phyloP scores from a whole-genome alignment of 1,140 invertebrate species.

The Lucilia cuprina region DNA sequence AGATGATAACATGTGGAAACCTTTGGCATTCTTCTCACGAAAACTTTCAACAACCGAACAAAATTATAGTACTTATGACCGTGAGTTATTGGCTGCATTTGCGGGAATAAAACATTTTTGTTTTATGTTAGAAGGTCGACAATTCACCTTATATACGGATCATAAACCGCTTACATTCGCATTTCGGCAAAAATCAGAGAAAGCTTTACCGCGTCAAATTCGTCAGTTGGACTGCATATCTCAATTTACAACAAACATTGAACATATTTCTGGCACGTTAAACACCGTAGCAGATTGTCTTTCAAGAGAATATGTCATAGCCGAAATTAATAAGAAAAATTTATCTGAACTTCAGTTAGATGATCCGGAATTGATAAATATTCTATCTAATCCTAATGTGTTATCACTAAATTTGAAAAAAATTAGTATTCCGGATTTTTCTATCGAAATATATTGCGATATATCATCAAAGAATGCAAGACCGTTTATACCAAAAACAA shows the following conservation, averaged over 20 bases:
- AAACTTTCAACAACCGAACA: neutral
- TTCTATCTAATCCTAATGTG: neutral
- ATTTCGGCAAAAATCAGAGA: conserved; percentile 50
- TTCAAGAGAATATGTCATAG: neutral
- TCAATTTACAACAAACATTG: conserved; percentile 57
- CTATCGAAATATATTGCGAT: conserved; percentile 42
- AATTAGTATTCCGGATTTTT: neutral
- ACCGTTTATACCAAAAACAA: neutral
- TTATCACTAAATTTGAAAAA: neutral
- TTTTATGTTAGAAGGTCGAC: conserved; percentile 50
- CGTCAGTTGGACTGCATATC: conserved; percentile 59
- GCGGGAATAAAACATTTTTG: neutral
- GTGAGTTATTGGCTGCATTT: neutral
- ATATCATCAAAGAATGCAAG: conserved; percentile 36
- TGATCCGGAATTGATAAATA: neutral
- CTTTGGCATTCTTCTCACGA: neutral
- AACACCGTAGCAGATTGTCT: conserved; percentile 47
- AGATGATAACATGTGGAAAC: neutral
- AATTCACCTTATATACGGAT: conserved; percentile 57
- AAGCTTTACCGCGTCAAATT: conserved; percentile 48
- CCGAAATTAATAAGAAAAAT: conserved; percentile 40
- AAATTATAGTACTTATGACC: neutral
- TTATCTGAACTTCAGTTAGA: neutral
- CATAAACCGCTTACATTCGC: conserved; percentile 60
- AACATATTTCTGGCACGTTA: conserved; percentile 51